Evolutionary conservation across 2,888 invertebrate genomes (phyloP), one percentile per base, ranked within the genome.

Genomic region (Agonopterix heracliana): DNA sequence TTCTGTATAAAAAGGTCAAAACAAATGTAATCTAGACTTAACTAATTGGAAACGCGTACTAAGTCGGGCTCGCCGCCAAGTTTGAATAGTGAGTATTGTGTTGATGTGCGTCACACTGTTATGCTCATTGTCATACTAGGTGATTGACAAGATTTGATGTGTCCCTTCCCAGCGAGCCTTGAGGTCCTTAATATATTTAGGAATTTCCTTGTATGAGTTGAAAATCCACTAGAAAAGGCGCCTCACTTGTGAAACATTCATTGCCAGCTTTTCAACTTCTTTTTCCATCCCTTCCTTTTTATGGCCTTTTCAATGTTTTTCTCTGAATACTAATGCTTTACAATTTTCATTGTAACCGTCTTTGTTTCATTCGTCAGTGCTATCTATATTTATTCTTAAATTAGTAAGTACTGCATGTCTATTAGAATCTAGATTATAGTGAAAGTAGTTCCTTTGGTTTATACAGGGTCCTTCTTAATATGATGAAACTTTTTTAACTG

Each of bases 41-140:
- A 26, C 5, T 26, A 26, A 7, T 26, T 26, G 5, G 5, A 26
- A 26, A 26, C 26, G 26, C 26, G 5, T 26, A 26, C 7, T 26
- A 26, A 41, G 9, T 41, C 41, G 77, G 78, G 80, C 71, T 71
- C 76, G 75, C 74, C 75, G 79, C 75, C 75, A 69, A 71, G 72
- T 77, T 79, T 73, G 66, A 74, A 74, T 83, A 85, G 84, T 79
- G 71, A 70, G 75, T 81, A 82, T 84, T 82, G 85, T 87, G 80
- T 86, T 80, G 80, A 79, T 87, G 86, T 86, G 87, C 87, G 87
- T 85, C 85, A 84, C 86, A 84, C 84, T 83, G 77, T 82, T 80
- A 81, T 83, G 84, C 83, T 85, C 82, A 78, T 73, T 56, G 60
- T 68, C 65, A 71, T 65, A 36, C 57, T 80, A 81, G 79, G 71